Percentiles rank a stretch among this genome's conserved stretches.
Conservation (phyloP, 1,140 invertebrate genomes). For the Macrocentrus cingulum region DNA sequence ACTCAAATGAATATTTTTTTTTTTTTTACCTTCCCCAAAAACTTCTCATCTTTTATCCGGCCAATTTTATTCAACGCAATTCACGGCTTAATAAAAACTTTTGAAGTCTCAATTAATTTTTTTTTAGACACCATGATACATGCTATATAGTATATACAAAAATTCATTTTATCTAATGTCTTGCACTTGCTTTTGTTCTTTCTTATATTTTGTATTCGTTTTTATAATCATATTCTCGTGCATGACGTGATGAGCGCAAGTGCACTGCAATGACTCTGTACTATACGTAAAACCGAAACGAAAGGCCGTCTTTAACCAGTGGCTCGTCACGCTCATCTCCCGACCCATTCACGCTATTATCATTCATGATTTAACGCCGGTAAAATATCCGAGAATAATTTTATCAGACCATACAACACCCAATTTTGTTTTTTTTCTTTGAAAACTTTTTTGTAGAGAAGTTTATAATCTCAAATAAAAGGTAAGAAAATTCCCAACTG, state of each 20-base stretch:
- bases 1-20: neutral
- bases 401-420: neutral
- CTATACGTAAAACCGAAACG: conserved; percentile 7
- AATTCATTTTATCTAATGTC: no score
- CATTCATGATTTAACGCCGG: conserved; percentile 34
- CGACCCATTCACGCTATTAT: conserved; percentile 34
- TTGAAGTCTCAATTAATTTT: no score
- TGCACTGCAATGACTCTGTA: neutral
- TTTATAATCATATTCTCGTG: conserved; percentile 1
- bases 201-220: neutral
- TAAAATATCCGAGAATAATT: neutral
- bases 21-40: neutral
- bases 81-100: no score
- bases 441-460: neutral
- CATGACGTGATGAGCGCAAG: neutral
- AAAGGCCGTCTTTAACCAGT: conserved; percentile 19
- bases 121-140: neutral
- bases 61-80: no score
- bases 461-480: no score
- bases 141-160: no score
- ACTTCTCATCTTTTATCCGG: no score
- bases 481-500: no score
- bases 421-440: neutral
- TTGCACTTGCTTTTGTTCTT: neutral
- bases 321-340: conserved; percentile 30